These are phyloP conservation scores for Thamnaconus septentrionalis DNA, from an alignment of 2,113 vertebrate species.

Conservation along the genomic window DNA sequence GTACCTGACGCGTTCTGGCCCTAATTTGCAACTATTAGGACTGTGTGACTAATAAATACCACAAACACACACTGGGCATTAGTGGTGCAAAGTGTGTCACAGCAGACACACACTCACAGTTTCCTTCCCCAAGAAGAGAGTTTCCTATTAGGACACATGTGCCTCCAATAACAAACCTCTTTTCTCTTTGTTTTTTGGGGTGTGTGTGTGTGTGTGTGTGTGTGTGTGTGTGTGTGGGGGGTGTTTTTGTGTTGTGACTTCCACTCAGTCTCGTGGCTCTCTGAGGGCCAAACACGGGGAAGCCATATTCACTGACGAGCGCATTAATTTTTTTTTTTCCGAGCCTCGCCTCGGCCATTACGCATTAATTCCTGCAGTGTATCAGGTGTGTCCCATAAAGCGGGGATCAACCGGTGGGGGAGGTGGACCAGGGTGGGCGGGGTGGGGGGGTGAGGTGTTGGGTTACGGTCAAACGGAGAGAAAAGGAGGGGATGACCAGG, in stretches of 20 bases:
- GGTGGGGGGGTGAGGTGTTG: conserved; percentile 30
- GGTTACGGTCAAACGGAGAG: conserved; percentile 56
- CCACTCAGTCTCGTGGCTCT: background rate
- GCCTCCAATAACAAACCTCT: background rate
- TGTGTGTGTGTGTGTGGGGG: no score
- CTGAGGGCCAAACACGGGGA: conserved; percentile 14
- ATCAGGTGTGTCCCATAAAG: conserved; percentile 69
- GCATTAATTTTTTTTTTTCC: conserved; percentile 15
- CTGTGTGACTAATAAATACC: no score
- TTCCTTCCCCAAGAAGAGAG: no score
- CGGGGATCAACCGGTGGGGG: conserved; percentile 45
- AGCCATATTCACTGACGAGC: conserved; percentile 33
- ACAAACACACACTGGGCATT: no score
- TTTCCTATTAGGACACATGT: no score
- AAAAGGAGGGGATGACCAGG: conserved; percentile 41
- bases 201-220: no score
- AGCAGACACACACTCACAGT: no score
- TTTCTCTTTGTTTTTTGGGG: background rate
- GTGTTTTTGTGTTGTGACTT: background rate
- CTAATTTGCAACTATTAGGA: no score
- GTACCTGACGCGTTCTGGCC: no score
- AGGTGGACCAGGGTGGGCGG: conserved; percentile 4
- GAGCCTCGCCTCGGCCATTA: conserved; percentile 24
- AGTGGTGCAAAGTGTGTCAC: no score
- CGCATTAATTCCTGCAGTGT: conserved; percentile 20